Evolutionary conservation across 2,888 invertebrate genomes (phyloP).

Genomic region (Ecliptopera silaceata): DNA sequence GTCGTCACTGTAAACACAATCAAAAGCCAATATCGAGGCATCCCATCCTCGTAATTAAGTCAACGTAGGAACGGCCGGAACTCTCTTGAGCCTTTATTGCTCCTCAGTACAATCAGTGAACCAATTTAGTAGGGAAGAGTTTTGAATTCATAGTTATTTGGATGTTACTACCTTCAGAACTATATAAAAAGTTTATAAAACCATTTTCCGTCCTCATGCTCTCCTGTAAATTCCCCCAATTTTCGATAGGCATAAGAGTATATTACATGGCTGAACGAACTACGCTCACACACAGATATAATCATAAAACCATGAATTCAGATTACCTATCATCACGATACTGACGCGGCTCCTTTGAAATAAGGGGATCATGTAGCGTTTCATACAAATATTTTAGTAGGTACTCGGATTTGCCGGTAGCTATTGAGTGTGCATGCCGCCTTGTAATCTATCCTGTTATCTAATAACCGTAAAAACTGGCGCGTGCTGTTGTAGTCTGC

Average conservation of each 20-base stretch:
- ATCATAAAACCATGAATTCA: too few relatives aligned
- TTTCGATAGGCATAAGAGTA: too few relatives aligned
- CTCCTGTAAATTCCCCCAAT: too few relatives aligned
- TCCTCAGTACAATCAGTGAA: not conserved
- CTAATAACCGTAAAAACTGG: slow-evolving; percentile 61
- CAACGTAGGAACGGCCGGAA: slow-evolving; percentile 2
- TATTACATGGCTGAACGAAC: too few relatives aligned
- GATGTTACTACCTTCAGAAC: too few relatives aligned
- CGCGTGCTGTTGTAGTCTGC: slow-evolving; percentile 38
- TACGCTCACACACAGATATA: too few relatives aligned
- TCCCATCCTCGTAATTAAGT: slow-evolving; percentile 16
- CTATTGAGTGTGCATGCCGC: slow-evolving; percentile 42
- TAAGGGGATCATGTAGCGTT: slow-evolving; percentile 5
- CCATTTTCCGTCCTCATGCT: too few relatives aligned
- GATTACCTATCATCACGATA: not conserved
- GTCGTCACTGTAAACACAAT: slow-evolving; percentile 5
- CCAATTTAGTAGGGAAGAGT: slow-evolving; percentile 1
- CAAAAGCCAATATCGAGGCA: slow-evolving; percentile 18
- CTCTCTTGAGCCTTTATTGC: slow-evolving; percentile 8
- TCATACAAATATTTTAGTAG: slow-evolving; percentile 12
- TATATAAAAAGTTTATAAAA: too few relatives aligned
- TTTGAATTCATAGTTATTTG: not conserved
- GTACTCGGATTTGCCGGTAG: slow-evolving; percentile 26
- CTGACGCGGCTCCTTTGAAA: not conserved
- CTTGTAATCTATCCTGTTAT: slow-evolving; percentile 59